Evolutionary conservation across 2,797 vertebrate genomes (phyloP).

Genomic region (Limosa lapponica): DNA sequence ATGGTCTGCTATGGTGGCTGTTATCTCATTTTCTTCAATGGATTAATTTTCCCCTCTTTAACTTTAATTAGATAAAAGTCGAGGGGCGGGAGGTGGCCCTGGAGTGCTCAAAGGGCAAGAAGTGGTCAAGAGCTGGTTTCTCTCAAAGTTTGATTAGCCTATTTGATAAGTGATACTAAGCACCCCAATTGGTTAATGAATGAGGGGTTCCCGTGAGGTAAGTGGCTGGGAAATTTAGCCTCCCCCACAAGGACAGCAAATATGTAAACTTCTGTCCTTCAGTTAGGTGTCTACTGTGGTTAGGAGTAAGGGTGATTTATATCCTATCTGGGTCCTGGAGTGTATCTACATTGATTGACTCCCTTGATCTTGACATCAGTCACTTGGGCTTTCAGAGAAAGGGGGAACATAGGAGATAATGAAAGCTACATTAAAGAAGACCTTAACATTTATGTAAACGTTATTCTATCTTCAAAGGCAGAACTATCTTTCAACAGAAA

Average conservation of each 20-base stretch:
- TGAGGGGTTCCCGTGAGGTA: slow-evolving; percentile 74
- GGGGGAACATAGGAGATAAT: slow-evolving; percentile 76
- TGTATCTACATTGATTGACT: slow-evolving; percentile 80
- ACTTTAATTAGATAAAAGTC: slow-evolving; percentile 93
- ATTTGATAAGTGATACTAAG: slow-evolving; percentile 90
- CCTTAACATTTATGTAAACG: slow-evolving; percentile 78
- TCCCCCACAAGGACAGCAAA: slow-evolving; percentile 71
- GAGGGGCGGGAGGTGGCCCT: slow-evolving; percentile 77
- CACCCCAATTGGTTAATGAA: slow-evolving; percentile 83
- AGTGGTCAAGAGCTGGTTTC: slow-evolving; percentile 88
- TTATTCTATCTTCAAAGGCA: slow-evolving; percentile 83
- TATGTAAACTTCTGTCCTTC: slow-evolving; percentile 66
- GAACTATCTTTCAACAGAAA: slow-evolving; percentile 52
- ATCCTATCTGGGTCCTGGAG: slow-evolving; percentile 79
- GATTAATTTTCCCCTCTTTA: slow-evolving; percentile 91
- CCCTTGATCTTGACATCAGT: slow-evolving; percentile 86
- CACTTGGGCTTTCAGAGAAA: slow-evolving; percentile 73
- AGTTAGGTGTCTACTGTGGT: slow-evolving; percentile 70
- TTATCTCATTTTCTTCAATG: slow-evolving; percentile 84
- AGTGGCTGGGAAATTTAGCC: slow-evolving; percentile 77
- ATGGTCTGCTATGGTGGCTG: slow-evolving; percentile 60
- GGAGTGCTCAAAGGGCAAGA: slow-evolving; percentile 88
- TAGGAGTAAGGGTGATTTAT: slow-evolving; percentile 79
- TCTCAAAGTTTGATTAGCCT: slow-evolving; percentile 89
- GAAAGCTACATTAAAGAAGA: slow-evolving; percentile 79